Conservation (phyloP, 2,888 invertebrate species). For the Drosophila atripex region DNA sequence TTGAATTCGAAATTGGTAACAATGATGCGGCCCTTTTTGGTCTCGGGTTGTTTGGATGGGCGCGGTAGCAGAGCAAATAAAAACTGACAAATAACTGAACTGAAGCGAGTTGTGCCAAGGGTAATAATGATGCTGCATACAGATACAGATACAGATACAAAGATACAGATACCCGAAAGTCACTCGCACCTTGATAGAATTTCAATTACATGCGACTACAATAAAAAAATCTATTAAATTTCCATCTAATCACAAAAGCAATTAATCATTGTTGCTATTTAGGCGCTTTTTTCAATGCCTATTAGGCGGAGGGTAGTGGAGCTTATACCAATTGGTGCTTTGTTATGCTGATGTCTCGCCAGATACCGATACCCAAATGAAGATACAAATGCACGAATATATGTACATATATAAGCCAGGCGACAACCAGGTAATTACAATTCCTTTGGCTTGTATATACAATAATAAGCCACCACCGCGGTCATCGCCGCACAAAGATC, state of each 20-base stretch:
- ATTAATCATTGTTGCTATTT: constrained; percentile 77
- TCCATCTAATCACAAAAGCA: constrained; percentile 77
- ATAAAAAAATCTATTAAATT: constrained; percentile 77
- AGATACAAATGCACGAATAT: constrained; percentile 9
- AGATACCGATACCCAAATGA: constrained; percentile 27
- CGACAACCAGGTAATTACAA: constrained; percentile 68
- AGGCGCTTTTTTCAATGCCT: constrained; percentile 53
- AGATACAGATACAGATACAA: constrained; percentile 42
- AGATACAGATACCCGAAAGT: constrained; percentile 38
- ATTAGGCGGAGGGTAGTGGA: constrained; percentile 51
- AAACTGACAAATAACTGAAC: constrained; percentile 70
- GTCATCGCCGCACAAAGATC: constrained; percentile 57
- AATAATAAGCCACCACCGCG: constrained; percentile 51
- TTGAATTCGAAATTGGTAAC: constrained; percentile 68
- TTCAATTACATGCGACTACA: constrained; percentile 63
- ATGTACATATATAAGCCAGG: constrained; percentile 2
- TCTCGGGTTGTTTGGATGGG: constrained; percentile 5
- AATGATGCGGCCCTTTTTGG: constrained; percentile 68
- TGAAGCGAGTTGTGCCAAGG: constrained; percentile 38
- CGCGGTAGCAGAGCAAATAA: constrained; percentile 25
- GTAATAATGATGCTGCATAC: constrained; percentile 73
- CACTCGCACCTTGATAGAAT: constrained; percentile 72
- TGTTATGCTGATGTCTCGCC: constrained; percentile 76
- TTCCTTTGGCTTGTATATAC: constrained; percentile 72
- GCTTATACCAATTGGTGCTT: constrained; percentile 70